These are phyloP conservation scores for Drusus annulatus DNA, from an alignment of 1,140 invertebrate genomes.

Conservation along the genomic window DNA sequence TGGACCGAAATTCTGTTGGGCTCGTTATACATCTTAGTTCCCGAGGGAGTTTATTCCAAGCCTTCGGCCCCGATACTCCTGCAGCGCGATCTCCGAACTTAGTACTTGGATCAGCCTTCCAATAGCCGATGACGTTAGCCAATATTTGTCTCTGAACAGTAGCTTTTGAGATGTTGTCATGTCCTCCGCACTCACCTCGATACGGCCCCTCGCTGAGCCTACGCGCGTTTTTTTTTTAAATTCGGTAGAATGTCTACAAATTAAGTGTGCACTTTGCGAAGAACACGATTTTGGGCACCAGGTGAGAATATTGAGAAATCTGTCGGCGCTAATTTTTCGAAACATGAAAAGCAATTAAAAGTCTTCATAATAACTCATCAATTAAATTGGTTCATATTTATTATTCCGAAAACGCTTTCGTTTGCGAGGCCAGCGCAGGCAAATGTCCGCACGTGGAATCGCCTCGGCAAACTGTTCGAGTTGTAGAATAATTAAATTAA, in stretches of 20 bases:
- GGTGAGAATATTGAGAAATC: constrained; percentile 23
- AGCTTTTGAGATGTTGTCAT: background rate
- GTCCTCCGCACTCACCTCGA: background rate
- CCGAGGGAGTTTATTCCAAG: too few species aligned
- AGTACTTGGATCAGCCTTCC: too few species aligned
- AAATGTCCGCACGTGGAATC: background rate
- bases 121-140: too few species aligned
- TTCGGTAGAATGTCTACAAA: background rate
- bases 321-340: background rate
- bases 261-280: background rate
- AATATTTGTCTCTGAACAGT: background rate
- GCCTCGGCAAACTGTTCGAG: background rate
- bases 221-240: background rate
- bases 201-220: background rate
- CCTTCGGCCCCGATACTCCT: too few species aligned
- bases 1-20: too few species aligned
- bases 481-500: background rate
- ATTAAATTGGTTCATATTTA: constrained; percentile 26
- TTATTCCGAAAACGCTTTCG: constrained; percentile 26
- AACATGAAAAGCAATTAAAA: constrained; percentile 12
- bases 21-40: too few species aligned
- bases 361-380: constrained; percentile 12
- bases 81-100: too few species aligned
- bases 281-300: background rate
- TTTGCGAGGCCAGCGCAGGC: constrained; percentile 3